Evolutionary conservation across 2,888 invertebrate genomes (phyloP).

Genomic region (Emmelina monodactyla): DNA sequence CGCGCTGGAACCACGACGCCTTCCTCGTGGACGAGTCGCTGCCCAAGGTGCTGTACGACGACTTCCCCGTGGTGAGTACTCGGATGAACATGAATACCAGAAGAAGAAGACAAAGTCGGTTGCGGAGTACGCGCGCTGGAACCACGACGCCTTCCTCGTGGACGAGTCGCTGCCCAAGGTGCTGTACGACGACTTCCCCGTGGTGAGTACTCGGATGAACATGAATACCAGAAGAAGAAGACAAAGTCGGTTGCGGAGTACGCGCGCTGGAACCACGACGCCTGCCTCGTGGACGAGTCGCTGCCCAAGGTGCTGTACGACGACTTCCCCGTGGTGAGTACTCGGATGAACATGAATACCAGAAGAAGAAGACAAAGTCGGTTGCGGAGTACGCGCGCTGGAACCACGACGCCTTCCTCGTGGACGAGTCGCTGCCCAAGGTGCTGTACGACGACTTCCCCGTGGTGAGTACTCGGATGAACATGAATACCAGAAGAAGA

Average conservation of each 20-base stretch:
- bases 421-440: slow-evolving; percentile 86
- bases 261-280: slow-evolving; percentile 81
- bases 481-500: too few species aligned
- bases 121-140: slow-evolving; percentile 93
- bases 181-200: slow-evolving; percentile 81
- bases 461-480: too few species aligned
- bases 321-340: slow-evolving; percentile 76
- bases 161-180: slow-evolving; percentile 86
- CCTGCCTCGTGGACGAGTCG: slow-evolving; percentile 77
- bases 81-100: too few species aligned
- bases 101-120: too few species aligned
- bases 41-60: slow-evolving; percentile 84
- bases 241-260: too few species aligned
- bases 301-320: slow-evolving; percentile 84
- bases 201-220: too few species aligned
- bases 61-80: slow-evolving; percentile 78
- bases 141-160: slow-evolving; percentile 67
- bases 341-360: too few species aligned
- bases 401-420: slow-evolving; percentile 69
- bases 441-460: slow-evolving; percentile 85
- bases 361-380: too few species aligned
- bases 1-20: slow-evolving; percentile 79
- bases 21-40: slow-evolving; percentile 78
- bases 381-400: slow-evolving; percentile 92
- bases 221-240: too few species aligned